Evolutionary conservation across 2,113 vertebrate genomes (phyloP), one percentile per base, ranked within the genome.

Genomic region (Isurus oxyrinchus): DNA sequence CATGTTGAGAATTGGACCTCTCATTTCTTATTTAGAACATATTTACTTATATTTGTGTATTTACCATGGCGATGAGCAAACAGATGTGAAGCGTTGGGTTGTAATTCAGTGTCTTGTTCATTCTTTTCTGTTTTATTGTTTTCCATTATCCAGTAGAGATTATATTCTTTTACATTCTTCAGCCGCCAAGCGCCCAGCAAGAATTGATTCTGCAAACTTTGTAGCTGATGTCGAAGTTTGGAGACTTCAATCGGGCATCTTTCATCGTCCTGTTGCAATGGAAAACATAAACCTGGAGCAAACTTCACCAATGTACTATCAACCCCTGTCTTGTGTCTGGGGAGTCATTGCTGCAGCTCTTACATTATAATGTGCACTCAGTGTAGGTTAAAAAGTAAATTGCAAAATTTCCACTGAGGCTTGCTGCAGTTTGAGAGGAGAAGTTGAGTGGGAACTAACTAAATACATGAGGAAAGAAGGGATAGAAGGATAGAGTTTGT

Each of bases 41-140:
- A 23, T 94, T 44, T 44, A 8, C 7, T n/a, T 94, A 84, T 63
- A 35, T 72, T 53, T 55, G 40, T 8, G 88, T 57, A 76, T 76
- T 76, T 97, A 99, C 99, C 99, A 98, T 97, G 98, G 95, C 99
- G 98, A 66, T 99, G 97, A 91, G 99, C 98, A n/a, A 98, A 97
- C 86, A 98, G 96, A 97, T 96, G 98, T 63, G 98, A 98, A 96
- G 98, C 98, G 6, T 98, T 98, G 97, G 97, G 97, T 66, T 98
- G 98, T 66, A 97, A 97, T 88, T 94, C 81, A 0, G 0, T 57
- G 55, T 96, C 96, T n/a, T 96, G 96, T 53, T 96, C 79, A 90
- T 5, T 0, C 0, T 53, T 96, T 97, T 94, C 96, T 97, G 93
- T 97, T 98, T 61, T 57, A 23, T 40, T 31, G 96, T 27, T 97